These are phyloP conservation scores for Catamblyrhynchus diadema DNA, from an alignment of 2,797 vertebrate species.

Conservation along the genomic window DNA sequence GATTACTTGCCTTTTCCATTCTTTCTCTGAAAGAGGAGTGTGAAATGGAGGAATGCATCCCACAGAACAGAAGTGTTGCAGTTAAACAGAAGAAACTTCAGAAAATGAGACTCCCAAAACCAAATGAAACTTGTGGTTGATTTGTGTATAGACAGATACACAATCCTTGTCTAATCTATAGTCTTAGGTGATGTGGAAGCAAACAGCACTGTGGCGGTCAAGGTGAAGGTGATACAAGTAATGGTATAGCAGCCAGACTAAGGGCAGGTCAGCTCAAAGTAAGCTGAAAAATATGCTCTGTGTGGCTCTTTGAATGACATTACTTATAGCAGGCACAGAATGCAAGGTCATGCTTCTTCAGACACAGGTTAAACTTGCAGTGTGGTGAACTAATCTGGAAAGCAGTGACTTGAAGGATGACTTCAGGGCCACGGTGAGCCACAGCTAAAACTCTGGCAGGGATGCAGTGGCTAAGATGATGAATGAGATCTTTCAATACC, in stretches of 20 bases:
- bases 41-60: not conserved
- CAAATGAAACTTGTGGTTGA: not conserved
- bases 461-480: not conserved
- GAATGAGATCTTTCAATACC: not conserved
- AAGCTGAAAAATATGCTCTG: not conserved
- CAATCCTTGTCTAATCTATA: not conserved
- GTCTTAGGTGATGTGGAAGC: not conserved
- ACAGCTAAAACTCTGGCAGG: not conserved
- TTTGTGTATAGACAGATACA: not conserved
- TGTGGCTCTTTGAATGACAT: not conserved
- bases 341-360: conserved; percentile 16
- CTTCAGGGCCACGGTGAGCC: not conserved
- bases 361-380: conserved; percentile 13
- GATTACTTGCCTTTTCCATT: not conserved
- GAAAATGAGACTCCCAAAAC: not conserved
- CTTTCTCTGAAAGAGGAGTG: not conserved
- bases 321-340: conserved; percentile 18
- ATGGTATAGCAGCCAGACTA: not conserved
- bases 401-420: conserved; percentile 26
- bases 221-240: not conserved
- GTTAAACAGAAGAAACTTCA: not conserved
- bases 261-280: not conserved
- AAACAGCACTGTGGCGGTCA: not conserved
- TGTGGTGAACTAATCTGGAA: conserved; percentile 10
- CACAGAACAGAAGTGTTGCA: not conserved